These are phyloP conservation scores for Yponomeuta cagnagella DNA, from an alignment of 2,888 invertebrate species.

Conservation along the genomic window DNA sequence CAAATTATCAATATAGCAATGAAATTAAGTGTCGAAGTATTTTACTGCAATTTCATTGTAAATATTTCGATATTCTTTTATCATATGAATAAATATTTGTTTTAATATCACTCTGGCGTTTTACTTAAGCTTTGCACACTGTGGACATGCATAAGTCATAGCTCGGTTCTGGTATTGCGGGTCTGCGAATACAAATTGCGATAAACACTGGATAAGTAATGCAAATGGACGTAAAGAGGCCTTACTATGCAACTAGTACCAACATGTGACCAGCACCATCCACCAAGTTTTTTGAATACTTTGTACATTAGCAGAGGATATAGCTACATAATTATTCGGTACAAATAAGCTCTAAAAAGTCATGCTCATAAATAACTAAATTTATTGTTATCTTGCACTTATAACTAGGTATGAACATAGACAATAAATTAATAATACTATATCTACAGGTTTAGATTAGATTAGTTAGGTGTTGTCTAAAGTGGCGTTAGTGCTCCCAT, in stretches of 20 bases:
- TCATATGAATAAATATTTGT: slow-evolving; percentile 73
- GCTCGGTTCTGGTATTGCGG: neutral
- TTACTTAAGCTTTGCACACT: slow-evolving; percentile 26
- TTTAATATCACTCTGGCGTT: slow-evolving; percentile 58
- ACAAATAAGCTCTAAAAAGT: too few species aligned
- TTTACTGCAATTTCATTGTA: slow-evolving; percentile 72
- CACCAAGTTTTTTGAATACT: too few species aligned
- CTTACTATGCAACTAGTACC: too few species aligned
- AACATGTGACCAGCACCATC: too few species aligned
- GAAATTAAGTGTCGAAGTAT: slow-evolving; percentile 64
- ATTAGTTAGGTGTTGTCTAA: neutral
- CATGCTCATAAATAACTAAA: too few species aligned
- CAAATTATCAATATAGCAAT: slow-evolving; percentile 61
- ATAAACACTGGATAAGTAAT: neutral
- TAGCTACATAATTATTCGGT: too few species aligned
- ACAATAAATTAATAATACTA: neutral
- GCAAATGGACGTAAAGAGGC: too few species aligned
- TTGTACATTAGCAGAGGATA: too few species aligned
- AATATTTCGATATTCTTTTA: slow-evolving; percentile 72
- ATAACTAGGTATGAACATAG: too few species aligned
- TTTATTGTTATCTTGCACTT: too few species aligned
- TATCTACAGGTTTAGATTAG: neutral
- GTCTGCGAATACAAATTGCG: neutral
- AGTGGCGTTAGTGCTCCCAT: neutral
- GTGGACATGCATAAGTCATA: slow-evolving; percentile 11